Evolutionary conservation across 2,888 invertebrate species (phyloP).

Genomic region (Abrostola tripartita): DNA sequence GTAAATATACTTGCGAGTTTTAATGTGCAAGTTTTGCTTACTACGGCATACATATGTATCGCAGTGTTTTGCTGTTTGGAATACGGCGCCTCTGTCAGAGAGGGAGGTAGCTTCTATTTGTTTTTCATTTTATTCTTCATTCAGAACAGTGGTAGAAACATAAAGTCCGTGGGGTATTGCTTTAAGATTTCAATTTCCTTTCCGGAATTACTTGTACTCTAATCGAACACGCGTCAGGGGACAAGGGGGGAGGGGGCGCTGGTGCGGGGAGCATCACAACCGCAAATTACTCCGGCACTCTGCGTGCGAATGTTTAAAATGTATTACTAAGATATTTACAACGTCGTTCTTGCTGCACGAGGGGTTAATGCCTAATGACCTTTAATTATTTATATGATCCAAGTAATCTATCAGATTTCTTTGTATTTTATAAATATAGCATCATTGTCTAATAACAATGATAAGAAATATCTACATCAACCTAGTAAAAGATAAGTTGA

Average conservation of each 20-base stretch:
- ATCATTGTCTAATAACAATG: neutral
- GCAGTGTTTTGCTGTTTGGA: conserved; percentile 39
- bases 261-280: conserved; percentile 70
- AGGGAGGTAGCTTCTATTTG: conserved; percentile 65
- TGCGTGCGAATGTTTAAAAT: conserved; percentile 85
- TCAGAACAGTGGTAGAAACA: conserved; percentile 73
- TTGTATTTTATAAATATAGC: neutral
- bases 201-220: conserved; percentile 87
- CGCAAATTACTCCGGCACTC: conserved; percentile 85
- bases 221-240: conserved; percentile 87
- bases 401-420: conserved; percentile 21
- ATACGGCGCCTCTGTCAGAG: conserved; percentile 41
- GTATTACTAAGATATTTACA: conserved; percentile 79
- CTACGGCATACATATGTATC: conserved; percentile 37
- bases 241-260: conserved; percentile 59
- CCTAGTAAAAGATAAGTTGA: neutral
- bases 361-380: conserved; percentile 71
- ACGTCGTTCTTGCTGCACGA: conserved; percentile 61
- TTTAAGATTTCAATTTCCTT: conserved; percentile 89
- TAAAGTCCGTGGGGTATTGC: conserved; percentile 85
- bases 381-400: conserved; percentile 66
- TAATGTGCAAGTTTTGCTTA: conserved; percentile 34
- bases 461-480: neutral
- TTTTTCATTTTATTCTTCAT: conserved; percentile 80
- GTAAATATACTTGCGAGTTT: conserved; percentile 51